phyloP scores from a whole-genome alignment of 2,888 invertebrate species.

The Drosophila ezoana region DNA sequence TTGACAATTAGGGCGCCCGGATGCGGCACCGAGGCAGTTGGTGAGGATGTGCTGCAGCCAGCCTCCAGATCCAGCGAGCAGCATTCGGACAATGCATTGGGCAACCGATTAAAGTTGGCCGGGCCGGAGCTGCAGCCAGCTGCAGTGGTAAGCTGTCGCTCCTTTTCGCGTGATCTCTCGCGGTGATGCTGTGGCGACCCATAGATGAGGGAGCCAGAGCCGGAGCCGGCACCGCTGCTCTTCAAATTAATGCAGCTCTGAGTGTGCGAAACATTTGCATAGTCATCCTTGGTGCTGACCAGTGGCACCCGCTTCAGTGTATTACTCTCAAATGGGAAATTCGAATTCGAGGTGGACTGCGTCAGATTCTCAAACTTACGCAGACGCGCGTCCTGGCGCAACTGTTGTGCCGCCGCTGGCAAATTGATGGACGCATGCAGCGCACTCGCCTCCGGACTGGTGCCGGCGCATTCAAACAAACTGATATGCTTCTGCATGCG shows the following conservation, averaged over 20 bases:
- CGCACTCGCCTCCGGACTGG: constrained; percentile 27
- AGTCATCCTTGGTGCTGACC: constrained; percentile 65
- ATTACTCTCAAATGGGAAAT: constrained; percentile 83
- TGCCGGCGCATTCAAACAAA: constrained; percentile 73
- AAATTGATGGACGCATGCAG: constrained; percentile 81
- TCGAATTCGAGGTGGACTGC: constrained; percentile 83
- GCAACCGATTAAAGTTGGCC: constrained; percentile 27
- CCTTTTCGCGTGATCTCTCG: constrained; percentile 3
- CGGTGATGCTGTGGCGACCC: constrained; percentile 67
- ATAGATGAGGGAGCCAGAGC: constrained; percentile 21
- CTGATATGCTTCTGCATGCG: constrained; percentile 84
- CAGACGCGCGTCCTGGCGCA: constrained; percentile 79
- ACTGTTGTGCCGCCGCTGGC: constrained; percentile 70
- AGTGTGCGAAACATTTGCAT: constrained; percentile 74
- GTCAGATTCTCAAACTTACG: constrained; percentile 82
- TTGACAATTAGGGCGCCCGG: constrained; percentile 85
- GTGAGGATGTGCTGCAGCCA: constrained; percentile 2
- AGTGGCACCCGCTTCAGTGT: constrained; percentile 75
- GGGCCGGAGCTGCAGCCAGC: background rate
- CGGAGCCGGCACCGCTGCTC: constrained; percentile 45
- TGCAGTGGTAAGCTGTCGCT: constrained; percentile 1
- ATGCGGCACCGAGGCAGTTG: constrained; percentile 46
- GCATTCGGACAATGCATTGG: constrained; percentile 53
- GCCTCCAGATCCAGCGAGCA: constrained; percentile 33
- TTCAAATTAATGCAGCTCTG: constrained; percentile 83